Evolutionary conservation across 2,113 vertebrate genomes (phyloP).

Genomic region (Acanthochromis polyacanthus): DNA sequence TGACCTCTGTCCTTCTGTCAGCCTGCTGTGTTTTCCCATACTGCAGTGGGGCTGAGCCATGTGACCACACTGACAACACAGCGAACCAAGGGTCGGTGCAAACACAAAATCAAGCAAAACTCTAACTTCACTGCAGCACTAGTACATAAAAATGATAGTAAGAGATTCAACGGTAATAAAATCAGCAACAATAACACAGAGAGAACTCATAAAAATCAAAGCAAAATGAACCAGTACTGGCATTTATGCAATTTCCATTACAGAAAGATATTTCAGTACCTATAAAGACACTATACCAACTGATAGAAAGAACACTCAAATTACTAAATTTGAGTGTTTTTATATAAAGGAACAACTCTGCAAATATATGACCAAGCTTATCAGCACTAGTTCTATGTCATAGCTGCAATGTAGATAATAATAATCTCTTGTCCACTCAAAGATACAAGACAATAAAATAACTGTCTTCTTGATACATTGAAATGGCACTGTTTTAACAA

Average conservation of each 20-base stretch:
- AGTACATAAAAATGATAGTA: neutral
- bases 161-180: neutral
- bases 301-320: no score
- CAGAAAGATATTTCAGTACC: no score
- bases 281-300: no score
- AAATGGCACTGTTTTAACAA: neutral
- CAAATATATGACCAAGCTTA: neutral
- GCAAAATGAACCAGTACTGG: neutral
- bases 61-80: slow-evolving; percentile 36
- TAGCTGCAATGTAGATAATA: no score
- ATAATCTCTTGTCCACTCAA: neutral
- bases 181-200: neutral
- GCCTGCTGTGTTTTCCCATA: slow-evolving; percentile 51
- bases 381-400: no score
- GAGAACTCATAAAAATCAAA: neutral
- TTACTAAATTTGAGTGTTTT: no score
- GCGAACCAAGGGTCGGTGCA: neutral
- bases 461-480: neutral
- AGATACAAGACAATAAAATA: neutral
- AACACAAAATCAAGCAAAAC: slow-evolving; percentile 5
- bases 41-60: slow-evolving; percentile 31
- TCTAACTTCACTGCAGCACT: neutral
- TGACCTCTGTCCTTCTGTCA: slow-evolving; percentile 63
- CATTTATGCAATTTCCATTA: no score
- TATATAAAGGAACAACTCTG: neutral